These are phyloP conservation scores for Gymnopithys bicolor DNA, from an alignment of 2,797 vertebrate genomes.

Conservation along the genomic window DNA sequence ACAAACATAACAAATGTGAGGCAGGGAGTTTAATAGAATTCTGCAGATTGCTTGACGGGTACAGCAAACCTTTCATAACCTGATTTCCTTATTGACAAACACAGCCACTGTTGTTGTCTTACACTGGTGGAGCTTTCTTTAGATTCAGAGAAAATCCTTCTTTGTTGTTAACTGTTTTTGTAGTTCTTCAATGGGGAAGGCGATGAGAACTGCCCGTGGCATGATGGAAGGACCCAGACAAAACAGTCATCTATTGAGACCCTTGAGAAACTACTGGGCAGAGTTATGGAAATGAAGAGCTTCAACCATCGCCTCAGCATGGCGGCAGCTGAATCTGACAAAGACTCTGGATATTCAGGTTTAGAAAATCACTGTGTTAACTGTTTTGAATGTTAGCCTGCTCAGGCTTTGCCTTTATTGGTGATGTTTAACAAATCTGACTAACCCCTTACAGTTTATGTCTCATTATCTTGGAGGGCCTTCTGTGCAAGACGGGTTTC, in stretches of 20 bases:
- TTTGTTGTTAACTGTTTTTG: constrained; percentile 27
- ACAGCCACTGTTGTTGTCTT: neutral
- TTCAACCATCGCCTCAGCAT: constrained; percentile 22
- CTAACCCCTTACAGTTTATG: neutral
- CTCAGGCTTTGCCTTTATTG: neutral
- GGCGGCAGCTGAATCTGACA: constrained; percentile 81
- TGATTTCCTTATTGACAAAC: neutral
- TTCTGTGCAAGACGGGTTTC: neutral
- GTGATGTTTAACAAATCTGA: neutral
- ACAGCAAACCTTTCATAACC: neutral
- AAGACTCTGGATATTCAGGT: constrained; percentile 92
- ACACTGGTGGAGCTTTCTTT: neutral
- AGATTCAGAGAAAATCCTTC: neutral
- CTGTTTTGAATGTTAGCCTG: neutral
- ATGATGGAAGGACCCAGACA: constrained; percentile 42
- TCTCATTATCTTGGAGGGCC: neutral
- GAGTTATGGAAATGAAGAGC: constrained; percentile 62
- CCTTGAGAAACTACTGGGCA: constrained; percentile 29
- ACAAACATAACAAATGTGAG: neutral
- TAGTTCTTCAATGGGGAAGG: constrained; percentile 23
- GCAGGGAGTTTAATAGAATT: neutral
- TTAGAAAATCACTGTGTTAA: constrained; percentile 1
- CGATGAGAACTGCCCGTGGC: neutral
- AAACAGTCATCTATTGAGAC: constrained; percentile 7
- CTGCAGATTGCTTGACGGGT: neutral